Percentiles rank a stretch among this genome's conserved stretches.
Evolutionary conservation across 2,888 invertebrate genomes (phyloP).

Genomic region (Mythimna loreyi): DNA sequence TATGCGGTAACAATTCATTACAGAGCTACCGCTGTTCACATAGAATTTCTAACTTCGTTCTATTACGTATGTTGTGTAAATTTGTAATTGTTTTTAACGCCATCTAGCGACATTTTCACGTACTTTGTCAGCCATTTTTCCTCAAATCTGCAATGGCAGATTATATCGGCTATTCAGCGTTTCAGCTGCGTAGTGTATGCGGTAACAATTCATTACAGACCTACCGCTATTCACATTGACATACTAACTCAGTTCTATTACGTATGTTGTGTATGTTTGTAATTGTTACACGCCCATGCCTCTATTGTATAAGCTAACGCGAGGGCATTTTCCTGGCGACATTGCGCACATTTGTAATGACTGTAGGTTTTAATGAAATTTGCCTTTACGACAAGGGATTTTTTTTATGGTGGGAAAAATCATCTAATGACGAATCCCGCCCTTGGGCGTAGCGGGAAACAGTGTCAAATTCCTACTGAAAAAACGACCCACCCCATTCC

Average conservation of each 20-base stretch:
- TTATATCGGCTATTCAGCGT: background rate
- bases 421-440: too few species aligned
- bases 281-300: slow-evolving; percentile 21
- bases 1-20: too few species aligned
- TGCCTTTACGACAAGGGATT: background rate
- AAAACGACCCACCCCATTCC: too few species aligned
- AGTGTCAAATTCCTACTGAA: too few species aligned
- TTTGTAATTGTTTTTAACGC: too few species aligned
- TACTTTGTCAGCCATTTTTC: slow-evolving; percentile 28
- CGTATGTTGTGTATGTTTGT: slow-evolving; percentile 27
- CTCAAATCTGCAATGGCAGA: slow-evolving; percentile 28
- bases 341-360: slow-evolving; percentile 1
- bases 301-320: slow-evolving; percentile 15
- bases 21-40: too few species aligned
- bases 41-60: too few species aligned
- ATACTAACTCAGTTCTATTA: slow-evolving; percentile 55
- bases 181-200: slow-evolving; percentile 30
- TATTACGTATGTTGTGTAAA: too few species aligned
- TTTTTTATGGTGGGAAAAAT: too few species aligned
- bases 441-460: too few species aligned
- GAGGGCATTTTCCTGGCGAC: slow-evolving; percentile 7
- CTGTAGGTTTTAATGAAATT: background rate
- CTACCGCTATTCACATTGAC: slow-evolving; percentile 57
- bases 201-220: slow-evolving; percentile 50
- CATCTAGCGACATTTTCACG: slow-evolving; percentile 38